Evolutionary conservation across 2,113 vertebrate genomes (phyloP).

Genomic region (Halcyon senegalensis): DNA sequence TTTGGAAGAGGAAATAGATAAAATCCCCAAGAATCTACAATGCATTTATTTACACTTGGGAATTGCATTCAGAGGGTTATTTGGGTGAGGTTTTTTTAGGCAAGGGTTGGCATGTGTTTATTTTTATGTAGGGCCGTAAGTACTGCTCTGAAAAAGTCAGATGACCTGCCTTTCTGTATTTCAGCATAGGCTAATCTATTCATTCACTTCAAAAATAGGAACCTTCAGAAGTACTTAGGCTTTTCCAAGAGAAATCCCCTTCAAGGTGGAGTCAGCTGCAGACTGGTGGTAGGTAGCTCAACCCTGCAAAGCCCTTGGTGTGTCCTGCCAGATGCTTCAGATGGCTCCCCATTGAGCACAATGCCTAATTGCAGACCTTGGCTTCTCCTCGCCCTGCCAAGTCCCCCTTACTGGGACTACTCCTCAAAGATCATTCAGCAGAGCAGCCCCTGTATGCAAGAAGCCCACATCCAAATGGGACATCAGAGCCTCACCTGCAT

Average conservation of each 20-base stretch:
- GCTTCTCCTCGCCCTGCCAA: fast-evolving
- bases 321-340: not conserved
- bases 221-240: not conserved
- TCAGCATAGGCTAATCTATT: not conserved
- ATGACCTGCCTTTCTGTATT: not conserved
- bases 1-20: not conserved
- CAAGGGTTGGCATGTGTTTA: not conserved
- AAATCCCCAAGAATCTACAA: not conserved
- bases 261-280: not conserved
- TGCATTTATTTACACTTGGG: not conserved
- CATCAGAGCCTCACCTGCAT: fast-evolving
- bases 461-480: fast-evolving
- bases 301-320: not conserved
- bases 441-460: not conserved
- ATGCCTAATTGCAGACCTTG: not conserved
- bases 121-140: not conserved
- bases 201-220: not conserved
- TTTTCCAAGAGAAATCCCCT: not conserved
- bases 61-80: not conserved
- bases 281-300: not conserved
- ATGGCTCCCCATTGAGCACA: not conserved
- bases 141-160: not conserved
- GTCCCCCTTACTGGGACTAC: not conserved
- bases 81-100: not conserved
- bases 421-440: fast-evolving